phyloP scores from a whole-genome alignment of 2,888 invertebrate genomes.

The Eupithecia exiguata region DNA sequence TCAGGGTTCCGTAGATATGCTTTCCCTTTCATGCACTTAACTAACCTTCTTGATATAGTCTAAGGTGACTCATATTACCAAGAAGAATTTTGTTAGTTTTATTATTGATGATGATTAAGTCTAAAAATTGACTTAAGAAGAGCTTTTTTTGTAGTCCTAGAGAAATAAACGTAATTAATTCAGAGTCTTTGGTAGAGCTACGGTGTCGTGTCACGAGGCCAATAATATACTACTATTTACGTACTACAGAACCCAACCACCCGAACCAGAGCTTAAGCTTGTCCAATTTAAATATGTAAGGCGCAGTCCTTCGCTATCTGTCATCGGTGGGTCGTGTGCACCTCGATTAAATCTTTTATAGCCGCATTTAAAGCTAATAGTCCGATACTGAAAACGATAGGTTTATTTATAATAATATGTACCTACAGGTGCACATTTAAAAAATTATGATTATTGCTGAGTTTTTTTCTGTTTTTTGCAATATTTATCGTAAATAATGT shows the following conservation, averaged over 20 bases:
- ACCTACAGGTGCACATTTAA: conserved; percentile 25
- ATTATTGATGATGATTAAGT: too few species aligned
- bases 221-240: not conserved
- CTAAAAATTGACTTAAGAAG: too few species aligned
- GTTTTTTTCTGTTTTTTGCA: not conserved
- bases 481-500: conserved; percentile 1
- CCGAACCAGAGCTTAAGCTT: conserved; percentile 1
- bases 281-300: conserved; percentile 54
- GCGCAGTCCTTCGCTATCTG: conserved; percentile 77
- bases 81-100: too few species aligned
- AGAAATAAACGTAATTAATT: too few species aligned
- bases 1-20: conserved; percentile 15
- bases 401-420: conserved; percentile 17
- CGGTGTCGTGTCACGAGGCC: not conserved
- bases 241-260: not conserved
- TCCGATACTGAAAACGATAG: conserved; percentile 51
- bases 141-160: too few species aligned
- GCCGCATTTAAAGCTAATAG: conserved; percentile 77
- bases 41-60: not conserved
- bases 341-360: conserved; percentile 75
- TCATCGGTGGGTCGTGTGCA: conserved; percentile 72
- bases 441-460: conserved; percentile 32
- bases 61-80: not conserved
- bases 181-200: too few species aligned
- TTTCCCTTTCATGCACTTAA: not conserved